phyloP scores from a whole-genome alignment of 2,113 vertebrate species.

The Semnopithecus entellus region DNA sequence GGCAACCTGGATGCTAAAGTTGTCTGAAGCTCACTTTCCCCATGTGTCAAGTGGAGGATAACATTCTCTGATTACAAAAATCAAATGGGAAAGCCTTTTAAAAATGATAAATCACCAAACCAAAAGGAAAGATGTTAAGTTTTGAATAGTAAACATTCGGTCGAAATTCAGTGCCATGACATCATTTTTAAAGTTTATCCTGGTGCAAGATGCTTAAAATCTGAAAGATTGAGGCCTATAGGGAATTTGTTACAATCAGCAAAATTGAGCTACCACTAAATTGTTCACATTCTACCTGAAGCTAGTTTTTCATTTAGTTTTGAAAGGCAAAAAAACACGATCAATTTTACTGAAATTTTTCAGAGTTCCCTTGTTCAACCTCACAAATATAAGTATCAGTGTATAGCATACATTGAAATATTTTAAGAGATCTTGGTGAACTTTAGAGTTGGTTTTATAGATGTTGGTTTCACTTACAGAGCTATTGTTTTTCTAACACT shows the following conservation, averaged over 20 bases:
- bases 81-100: neutral
- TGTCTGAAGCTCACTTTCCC: neutral
- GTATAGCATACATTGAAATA: neutral
- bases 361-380: neutral
- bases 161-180: neutral
- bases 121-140: neutral
- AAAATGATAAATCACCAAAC: neutral
- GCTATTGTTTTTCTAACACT: neutral
- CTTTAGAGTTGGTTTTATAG: neutral
- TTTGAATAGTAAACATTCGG: neutral
- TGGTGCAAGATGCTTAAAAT: neutral
- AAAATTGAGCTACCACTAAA: neutral
- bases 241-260: neutral
- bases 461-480: neutral
- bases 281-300: neutral
- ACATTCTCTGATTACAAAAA: neutral
- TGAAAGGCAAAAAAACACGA: neutral
- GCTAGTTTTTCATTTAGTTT: constrained; percentile 26
- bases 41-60: neutral
- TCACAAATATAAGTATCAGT: neutral
- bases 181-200: neutral
- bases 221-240: neutral
- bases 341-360: constrained; percentile 12
- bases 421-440: neutral
- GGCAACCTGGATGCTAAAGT: neutral